Percentiles rank a stretch among this genome's conserved stretches.
Conservation (phyloP, 2,113 vertebrate genomes). For the Sinosuthora webbiana region DNA sequence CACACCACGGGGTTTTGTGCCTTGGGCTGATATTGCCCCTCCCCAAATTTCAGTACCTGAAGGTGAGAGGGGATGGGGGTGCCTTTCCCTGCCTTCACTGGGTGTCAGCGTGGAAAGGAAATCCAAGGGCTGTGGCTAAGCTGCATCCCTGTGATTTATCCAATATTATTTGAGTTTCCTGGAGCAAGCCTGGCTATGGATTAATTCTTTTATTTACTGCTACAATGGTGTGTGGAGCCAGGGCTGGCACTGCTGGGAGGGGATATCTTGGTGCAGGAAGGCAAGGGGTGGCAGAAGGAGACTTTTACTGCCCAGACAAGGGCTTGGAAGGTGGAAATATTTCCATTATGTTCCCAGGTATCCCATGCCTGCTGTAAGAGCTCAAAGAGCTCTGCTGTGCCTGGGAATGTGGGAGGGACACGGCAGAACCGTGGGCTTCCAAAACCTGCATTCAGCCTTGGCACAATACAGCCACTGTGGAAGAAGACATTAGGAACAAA, state of each 20-base stretch:
- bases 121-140: not conserved
- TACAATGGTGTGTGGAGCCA: fast-evolving
- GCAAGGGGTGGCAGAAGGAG: not conserved
- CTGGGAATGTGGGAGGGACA: not conserved
- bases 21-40: not conserved
- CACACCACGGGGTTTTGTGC: not conserved
- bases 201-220: not conserved
- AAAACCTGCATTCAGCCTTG: conserved; percentile 56
- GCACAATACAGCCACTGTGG: conserved; percentile 77
- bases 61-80: not conserved
- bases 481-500: conserved; percentile 79
- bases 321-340: not conserved
- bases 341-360: not conserved
- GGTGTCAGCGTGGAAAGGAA: not conserved
- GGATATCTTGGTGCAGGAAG: not conserved
- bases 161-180: not conserved
- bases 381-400: not conserved
- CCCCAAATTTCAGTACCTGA: fast-evolving
- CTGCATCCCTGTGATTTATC: not conserved
- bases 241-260: not conserved
- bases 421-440: not conserved
- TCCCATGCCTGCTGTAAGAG: not conserved
- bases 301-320: not conserved
- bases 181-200: not conserved
- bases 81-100: not conserved